Evolutionary conservation across 2,888 invertebrate genomes (phyloP).

Genomic region (Ametastegia equiseti): DNA sequence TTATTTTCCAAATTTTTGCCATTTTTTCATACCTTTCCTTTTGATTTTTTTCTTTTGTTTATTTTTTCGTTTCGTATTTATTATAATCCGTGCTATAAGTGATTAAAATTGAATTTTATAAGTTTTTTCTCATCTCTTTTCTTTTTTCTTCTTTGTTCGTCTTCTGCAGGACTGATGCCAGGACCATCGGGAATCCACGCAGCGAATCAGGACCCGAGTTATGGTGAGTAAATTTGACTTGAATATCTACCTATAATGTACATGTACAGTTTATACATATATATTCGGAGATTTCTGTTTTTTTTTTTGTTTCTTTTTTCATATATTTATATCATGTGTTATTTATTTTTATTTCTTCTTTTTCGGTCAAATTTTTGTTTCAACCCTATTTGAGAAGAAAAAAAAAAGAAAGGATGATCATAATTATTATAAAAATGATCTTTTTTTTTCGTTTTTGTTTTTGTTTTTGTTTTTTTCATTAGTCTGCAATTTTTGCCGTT

Average conservation of each 20-base stretch:
- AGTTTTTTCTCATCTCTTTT: neutral
- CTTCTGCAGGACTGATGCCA: slow-evolving; percentile 86
- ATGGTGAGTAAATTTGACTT: slow-evolving; percentile 85
- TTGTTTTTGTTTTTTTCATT: too few relatives aligned
- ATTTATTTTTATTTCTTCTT: slow-evolving; percentile 46
- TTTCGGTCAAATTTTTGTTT: neutral
- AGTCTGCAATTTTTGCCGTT: too few relatives aligned
- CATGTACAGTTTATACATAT: slow-evolving; percentile 65
- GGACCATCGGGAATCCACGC: slow-evolving; percentile 91
- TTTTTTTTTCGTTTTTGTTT: too few relatives aligned
- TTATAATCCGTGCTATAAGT: neutral
- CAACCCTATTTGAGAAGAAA: slow-evolving; percentile 65
- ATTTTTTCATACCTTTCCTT: neutral
- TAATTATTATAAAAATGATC: too few relatives aligned
- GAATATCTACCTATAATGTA: too few relatives aligned
- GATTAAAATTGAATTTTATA: neutral
- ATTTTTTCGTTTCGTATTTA: too few relatives aligned
- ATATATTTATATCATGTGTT: slow-evolving; percentile 49
- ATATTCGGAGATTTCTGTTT: slow-evolving; percentile 1
- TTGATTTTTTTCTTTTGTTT: neutral
- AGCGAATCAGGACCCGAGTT: slow-evolving; percentile 84
- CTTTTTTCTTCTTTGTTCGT: neutral
- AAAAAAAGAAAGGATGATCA: too few relatives aligned
- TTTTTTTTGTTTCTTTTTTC: slow-evolving; percentile 48
- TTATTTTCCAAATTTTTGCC: neutral